Evolutionary conservation across 2,888 invertebrate species (phyloP), one percentile per base, ranked within the genome.

Genomic region (Euplexia lucipara): DNA sequence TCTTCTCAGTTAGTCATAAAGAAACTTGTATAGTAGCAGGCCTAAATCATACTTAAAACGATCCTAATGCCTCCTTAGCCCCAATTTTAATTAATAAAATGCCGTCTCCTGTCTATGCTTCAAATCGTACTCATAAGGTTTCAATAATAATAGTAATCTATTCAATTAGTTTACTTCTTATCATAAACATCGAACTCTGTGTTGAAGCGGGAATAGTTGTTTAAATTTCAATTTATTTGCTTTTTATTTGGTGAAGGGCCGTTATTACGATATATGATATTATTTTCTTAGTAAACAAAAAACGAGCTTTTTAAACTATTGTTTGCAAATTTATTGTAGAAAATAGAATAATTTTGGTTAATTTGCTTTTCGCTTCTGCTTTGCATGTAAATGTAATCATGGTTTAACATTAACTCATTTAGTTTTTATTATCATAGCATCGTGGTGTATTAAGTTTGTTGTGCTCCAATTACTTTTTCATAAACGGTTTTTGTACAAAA

Each of bases 341-440:
- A 18, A 12, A 47, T 57, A 18, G 58, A 68, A 59, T 20, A n/a
- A 35, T 57, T 26, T 58, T 49, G 32, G 3, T 34, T 7, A 14
- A 39, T 65, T 48, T 59, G 72, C 73, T 61, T 72, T 44, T 47
- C 26, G 78, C 82, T 74, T 81, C 20, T 58, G 80, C 80, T 79
- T 78, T 37, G 75, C 78, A 78, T 73, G 72, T 56, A n/a, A 26
- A 26, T 32, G 35, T 47, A 60, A 26, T 8, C 39, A 52, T 75
- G 39, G 10, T 47, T 32, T 66, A 48, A 58, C 37, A 61, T 58
- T 56, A 34, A 58, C 32, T 20, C 58, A 56, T 71, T 39, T 37
- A 69, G 30, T 63, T 45, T 44, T 39, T 37, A 45, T 14, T 41
- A 16, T 57, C 4, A 35, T 26, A 48, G 35, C 26, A 34, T 20